Conservation (phyloP, 2,113 vertebrate genomes). For the Odocoileus hemionus region DNA sequence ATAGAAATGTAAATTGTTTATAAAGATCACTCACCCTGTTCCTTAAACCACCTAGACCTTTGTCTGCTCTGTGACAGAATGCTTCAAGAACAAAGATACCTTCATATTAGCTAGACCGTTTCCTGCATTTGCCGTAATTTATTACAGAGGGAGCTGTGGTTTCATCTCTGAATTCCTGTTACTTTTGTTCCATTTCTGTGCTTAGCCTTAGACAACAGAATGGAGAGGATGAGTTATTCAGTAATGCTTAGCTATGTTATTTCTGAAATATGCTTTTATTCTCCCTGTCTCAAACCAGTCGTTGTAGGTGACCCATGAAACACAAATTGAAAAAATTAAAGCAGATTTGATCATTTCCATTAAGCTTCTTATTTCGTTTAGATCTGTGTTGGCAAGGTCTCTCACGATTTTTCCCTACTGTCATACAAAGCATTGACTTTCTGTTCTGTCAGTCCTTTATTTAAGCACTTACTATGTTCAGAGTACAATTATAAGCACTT, state of each 20-base stretch:
- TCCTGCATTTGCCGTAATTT: background rate
- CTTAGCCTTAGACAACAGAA: background rate
- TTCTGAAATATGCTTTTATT: conserved; percentile 34
- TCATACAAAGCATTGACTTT: background rate
- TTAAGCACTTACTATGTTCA: background rate
- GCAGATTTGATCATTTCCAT: background rate
- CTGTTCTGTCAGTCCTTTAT: background rate
- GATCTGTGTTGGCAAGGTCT: background rate
- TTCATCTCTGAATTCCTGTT: background rate
- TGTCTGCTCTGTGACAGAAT: background rate
- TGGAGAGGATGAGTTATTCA: background rate
- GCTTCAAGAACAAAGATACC: background rate
- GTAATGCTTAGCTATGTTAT: background rate
- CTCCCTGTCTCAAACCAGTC: background rate
- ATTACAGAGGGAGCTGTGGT: background rate
- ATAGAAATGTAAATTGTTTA: conserved; percentile 11
- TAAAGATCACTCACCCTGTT: background rate
- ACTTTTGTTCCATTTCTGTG: background rate
- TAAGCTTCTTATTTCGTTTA: background rate
- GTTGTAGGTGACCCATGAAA: background rate
- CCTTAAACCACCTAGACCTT: background rate
- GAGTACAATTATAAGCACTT: background rate
- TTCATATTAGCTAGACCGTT: background rate
- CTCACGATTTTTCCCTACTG: background rate
- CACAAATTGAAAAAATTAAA: background rate